Base-by-base conservation (phyloP, 2,888 invertebrate genomes). In the Pollenia labialis region DNA sequence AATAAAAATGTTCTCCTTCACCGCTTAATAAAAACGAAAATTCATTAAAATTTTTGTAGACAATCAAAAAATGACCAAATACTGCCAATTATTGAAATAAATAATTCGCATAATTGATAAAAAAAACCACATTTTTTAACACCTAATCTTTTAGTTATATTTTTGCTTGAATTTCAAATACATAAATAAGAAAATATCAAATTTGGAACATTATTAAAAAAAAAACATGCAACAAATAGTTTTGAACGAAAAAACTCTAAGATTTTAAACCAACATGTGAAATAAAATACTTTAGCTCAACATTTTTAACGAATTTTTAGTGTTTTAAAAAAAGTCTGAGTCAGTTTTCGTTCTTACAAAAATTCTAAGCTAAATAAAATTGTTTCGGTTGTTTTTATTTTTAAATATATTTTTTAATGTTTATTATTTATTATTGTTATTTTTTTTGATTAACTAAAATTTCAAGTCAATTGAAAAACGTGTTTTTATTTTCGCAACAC, bases 391-490 rank as follows among this genome's bases (percentile, higher is more conserved):
- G 8, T 44, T 54, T 58, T 58, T 23, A 23, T 54, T 42, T 14
- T n/a, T 50, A 50, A 50, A 50, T 46, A 44, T n/a, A 64, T 23
- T 32, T 46, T 48, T 48, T 12, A 44, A 32, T 48, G 6, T 16
- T 32, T 32, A 32, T 32, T 32, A 48, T 3, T 50, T 52, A 10
- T 50, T 4, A 72, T 7, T 32, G 8, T 44, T 68, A 14, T 75
- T 2, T 66, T 60, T 74, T 74, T 52, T 40, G 32, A 52, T 69
- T 46, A 71, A 66, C 46, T 56, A 58, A 46, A 50, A 10, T 66
- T 66, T 72, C 64, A 48, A 58, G 16, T 75, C 44, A 64, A 66
- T 66, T 50, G 40, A 75, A 74, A 85, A 85, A 80, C 75, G 71
- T 85, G 66, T 81, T 83, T 75, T 74, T 74, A 44, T 46, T 72